Conservation (phyloP, 2,888 invertebrate genomes). For the Crossocerus cetratus region DNA sequence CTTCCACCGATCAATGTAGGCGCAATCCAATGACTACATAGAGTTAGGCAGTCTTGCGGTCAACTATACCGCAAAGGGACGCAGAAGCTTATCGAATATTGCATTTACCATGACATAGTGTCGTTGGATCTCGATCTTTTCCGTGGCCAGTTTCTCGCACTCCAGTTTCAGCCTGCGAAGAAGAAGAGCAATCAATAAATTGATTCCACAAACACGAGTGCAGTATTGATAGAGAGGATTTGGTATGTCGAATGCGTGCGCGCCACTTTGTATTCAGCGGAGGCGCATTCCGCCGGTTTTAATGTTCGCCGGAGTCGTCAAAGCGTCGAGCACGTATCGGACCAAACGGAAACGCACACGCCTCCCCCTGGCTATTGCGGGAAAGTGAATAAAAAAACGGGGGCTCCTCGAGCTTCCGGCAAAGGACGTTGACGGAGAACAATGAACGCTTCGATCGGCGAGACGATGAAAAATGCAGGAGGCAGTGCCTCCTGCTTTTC, state of each 20-base stretch:
- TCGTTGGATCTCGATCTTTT: constrained; percentile 93
- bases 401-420: constrained; percentile 33
- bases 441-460: constrained; percentile 53
- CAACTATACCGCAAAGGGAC: too few species aligned
- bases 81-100: constrained; percentile 6
- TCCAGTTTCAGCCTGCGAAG: constrained; percentile 87
- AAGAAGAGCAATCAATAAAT: too few species aligned
- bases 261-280: constrained; percentile 6
- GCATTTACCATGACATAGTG: constrained; percentile 92
- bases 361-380: neutral
- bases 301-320: constrained; percentile 16
- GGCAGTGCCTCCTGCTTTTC: constrained; percentile 46
- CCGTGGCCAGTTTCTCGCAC: constrained; percentile 92
- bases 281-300: constrained; percentile 4
- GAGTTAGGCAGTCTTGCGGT: constrained; percentile 73
- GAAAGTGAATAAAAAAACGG: constrained; percentile 13
- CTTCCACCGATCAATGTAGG: constrained; percentile 60
- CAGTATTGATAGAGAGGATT: neutral
- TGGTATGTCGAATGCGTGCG: neutral
- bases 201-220: too few species aligned
- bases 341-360: too few species aligned
- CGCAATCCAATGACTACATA: constrained; percentile 68
- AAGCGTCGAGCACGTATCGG: too few species aligned
- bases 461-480: constrained; percentile 56
- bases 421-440: constrained; percentile 37